Evolutionary conservation across 2,113 vertebrate species (phyloP).

Genomic region (Charadrius vociferus): DNA sequence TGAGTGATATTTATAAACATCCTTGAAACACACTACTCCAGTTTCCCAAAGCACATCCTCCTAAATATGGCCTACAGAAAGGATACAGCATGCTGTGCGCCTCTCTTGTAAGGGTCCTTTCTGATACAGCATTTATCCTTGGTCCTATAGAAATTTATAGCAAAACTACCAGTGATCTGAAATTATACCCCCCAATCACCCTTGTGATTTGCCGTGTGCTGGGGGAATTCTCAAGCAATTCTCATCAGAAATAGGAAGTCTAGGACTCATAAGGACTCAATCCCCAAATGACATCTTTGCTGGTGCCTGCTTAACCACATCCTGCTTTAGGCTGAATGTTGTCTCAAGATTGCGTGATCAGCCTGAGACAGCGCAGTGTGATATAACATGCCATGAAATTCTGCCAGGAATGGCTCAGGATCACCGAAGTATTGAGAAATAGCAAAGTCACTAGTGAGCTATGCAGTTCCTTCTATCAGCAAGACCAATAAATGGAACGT

Average conservation of each 20-base stretch:
- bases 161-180: neutral
- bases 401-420: constrained; percentile 28
- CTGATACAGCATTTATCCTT: neutral
- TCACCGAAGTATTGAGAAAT: constrained; percentile 11
- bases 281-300: neutral
- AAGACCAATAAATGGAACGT: neutral
- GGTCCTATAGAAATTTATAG: neutral
- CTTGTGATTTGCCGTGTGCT: neutral
- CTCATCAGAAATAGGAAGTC: neutral
- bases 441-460: constrained; percentile 6
- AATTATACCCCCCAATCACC: neutral
- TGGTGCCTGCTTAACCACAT: neutral
- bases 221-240: neutral
- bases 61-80: neutral
- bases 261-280: neutral
- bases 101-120: neutral
- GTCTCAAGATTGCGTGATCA: neutral
- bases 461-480: constrained; percentile 24
- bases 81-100: neutral
- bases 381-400: constrained; percentile 1
- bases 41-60: neutral
- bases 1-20: neutral
- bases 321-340: neutral
- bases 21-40: neutral
- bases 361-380: neutral